Evolutionary conservation across 2,888 invertebrate species (phyloP), one percentile per base, ranked within the genome.

Genomic region (Poecilus cupreus): DNA sequence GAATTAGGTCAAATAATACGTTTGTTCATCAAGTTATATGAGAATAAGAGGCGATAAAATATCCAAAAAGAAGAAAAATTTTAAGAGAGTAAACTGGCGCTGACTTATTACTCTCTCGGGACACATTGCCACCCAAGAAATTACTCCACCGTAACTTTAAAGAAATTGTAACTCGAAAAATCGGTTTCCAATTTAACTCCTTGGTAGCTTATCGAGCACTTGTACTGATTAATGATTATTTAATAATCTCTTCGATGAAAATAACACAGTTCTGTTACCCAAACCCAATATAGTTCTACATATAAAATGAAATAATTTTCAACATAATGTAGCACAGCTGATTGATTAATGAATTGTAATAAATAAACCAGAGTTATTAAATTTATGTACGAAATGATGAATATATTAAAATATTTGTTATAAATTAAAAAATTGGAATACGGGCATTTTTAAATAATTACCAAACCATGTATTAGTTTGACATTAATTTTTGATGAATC

Each of bases 81-180:
- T 24, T 4, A 26, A 10, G 60, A 60, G 64, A 68, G 64, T 68
- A 68, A 68, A 68, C 16, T 68, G 37, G 16, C 39, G 18, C 20
- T 37, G 37, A 68, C 32, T 68, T 68, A 68, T 32, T 37, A 68
- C 16, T 68, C 64, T 18, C 64, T 1, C 5, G 37, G 37, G 64
- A 68, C 64, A 18, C 64, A 68, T 68, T 68, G 64, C 64, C 64
- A 68, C 64, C 64, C 64, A 10, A 39, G 64, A 37, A 68, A 68
- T 68, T 68, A 68, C 64, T 68, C 32, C 64, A 37, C 64, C 37
- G 37, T 68, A 68, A 68, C 64, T 68, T 68, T 37, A 68, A 68
- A 68, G 60, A 60, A 60, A 60, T 60, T 60, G 60, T 60, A 60
- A 60, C 13, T 60, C 22, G 11, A 60, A 60, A 60, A 60, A 60